Evolutionary conservation across 2,797 vertebrate species (phyloP), one percentile per base, ranked within the genome.

Genomic region (Ctenosaura bakeri): DNA sequence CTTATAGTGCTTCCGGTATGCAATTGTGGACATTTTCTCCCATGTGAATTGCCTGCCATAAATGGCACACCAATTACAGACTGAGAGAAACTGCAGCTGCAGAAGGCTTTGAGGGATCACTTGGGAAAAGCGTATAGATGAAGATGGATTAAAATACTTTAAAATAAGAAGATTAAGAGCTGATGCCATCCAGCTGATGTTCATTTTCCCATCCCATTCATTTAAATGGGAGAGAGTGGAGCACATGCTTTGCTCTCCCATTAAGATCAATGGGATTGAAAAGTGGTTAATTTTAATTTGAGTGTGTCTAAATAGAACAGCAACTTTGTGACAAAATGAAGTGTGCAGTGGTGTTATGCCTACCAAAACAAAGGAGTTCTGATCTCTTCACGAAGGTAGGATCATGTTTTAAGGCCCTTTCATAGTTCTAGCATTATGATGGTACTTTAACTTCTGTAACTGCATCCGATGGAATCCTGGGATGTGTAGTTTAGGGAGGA

Each of bases 21-120:
- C 52, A 86, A 42, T 77, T 86, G 85, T 77, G n/a, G 22, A 76
- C n/a, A 76, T 77, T 86, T 52, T 38, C 35, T 74, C 84, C 84
- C 84, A 85, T 38, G 42, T 2, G n/a, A 85, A 85, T 26, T 85
- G 50, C 50, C 54, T 74, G 50, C 71, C 52, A 76, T 54, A 86
- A 86, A 56, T 56, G n/a, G 52, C 54, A 52, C 24, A 50, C 76
- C 54, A 56, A 35, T 86, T 86, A 59, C 24, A 86, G 52, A 59
- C 20, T 20, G 22, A 42, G 54, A 35, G 35, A 59, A 59, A 76
- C 32, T 46, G n/a, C 50, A 86, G 85, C n/a, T 42, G 85, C 18
- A 18, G n/a, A 74, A 56, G 54, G n/a, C 50, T 85, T 54, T 35
- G 32, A 35, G 69, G 59, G 62, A 35, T 56, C 71, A 38, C 26